These are phyloP conservation scores for Champsocephalus gunnari DNA, from an alignment of 2,797 vertebrate species.

Conservation along the genomic window DNA sequence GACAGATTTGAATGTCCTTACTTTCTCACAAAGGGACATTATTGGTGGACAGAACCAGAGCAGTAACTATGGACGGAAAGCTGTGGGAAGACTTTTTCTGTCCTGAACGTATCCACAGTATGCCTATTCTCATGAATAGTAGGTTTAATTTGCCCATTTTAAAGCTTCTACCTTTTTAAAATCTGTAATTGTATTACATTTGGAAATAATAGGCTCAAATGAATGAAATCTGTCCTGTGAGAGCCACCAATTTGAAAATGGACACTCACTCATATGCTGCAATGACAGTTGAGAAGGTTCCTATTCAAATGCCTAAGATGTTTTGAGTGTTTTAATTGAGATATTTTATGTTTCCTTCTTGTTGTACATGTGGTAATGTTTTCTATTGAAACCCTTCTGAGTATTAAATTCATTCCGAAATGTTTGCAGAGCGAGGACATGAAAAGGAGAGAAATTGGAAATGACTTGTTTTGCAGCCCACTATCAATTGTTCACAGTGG, in stretches of 20 bases:
- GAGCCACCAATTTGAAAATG: slow-evolving; percentile 22
- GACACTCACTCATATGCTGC: slow-evolving; percentile 17
- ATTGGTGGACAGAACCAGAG: slow-evolving; percentile 31
- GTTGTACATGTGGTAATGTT: not conserved
- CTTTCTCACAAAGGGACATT: slow-evolving; percentile 10
- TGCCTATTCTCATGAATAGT: no score
- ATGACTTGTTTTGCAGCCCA: slow-evolving; percentile 3
- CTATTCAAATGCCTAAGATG: no score
- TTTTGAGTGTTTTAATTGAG: not conserved
- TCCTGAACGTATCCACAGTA: not conserved
- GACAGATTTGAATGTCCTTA: slow-evolving; percentile 16
- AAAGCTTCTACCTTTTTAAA: no score
- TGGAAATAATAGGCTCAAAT: slow-evolving; percentile 20
- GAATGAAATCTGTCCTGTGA: slow-evolving; percentile 25
- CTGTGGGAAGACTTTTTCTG: not conserved
- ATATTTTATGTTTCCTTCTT: fast-evolving
- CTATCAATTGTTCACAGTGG: slow-evolving; percentile 29
- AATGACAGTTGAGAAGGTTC: slow-evolving; percentile 1
- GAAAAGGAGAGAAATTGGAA: slow-evolving; percentile 16
- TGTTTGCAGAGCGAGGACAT: not conserved
- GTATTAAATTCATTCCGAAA: slow-evolving; percentile 20
- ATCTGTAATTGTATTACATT: no score
- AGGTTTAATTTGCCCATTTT: no score
- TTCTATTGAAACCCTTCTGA: slow-evolving; percentile 1
- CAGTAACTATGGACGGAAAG: slow-evolving; percentile 16